Conservation (phyloP, 1,140 invertebrate genomes). For the Berghia stephanieae region DNA sequence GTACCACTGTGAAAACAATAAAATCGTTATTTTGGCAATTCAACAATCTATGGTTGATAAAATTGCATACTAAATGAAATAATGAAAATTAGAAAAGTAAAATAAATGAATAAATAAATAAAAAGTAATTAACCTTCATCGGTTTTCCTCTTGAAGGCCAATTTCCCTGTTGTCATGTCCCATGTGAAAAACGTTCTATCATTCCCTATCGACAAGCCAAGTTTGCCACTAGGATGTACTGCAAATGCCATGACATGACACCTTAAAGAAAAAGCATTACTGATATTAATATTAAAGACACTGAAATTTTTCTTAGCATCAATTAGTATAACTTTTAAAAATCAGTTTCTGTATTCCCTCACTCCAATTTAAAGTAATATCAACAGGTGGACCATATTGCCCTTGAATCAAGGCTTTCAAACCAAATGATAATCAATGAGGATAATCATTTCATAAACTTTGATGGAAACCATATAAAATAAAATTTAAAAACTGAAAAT, state of each 20-base stretch:
- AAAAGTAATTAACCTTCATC: conserved; percentile 59
- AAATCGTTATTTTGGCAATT: not conserved
- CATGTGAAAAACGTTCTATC: conserved; percentile 88
- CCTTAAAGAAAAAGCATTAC: conserved; percentile 74
- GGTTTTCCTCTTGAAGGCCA: conserved; percentile 87
- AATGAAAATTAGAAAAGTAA: not conserved
- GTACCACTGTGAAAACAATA: not conserved
- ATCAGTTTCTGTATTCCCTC: no score
- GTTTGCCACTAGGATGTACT: conserved; percentile 87
- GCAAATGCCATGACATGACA: conserved; percentile 56
- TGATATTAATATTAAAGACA: no score
- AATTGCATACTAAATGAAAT: not conserved
- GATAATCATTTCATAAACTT: no score
- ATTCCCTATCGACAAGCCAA: conserved; percentile 85
- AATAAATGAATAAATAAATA: not conserved
- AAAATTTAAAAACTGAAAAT: no score
- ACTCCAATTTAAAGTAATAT: no score
- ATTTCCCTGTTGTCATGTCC: conserved; percentile 91
- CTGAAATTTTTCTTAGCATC: no score
- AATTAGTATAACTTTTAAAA: no score
- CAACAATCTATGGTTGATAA: not conserved
- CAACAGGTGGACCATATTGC: no score
- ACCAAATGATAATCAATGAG: no score
- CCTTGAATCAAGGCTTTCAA: no score
- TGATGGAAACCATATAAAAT: no score